Evolutionary conservation across 30 jellyfish, hydroid and myxozoan species (phyloP), one percentile per base, ranked within the genome.

Genomic region (Turritopsis rubra): DNA sequence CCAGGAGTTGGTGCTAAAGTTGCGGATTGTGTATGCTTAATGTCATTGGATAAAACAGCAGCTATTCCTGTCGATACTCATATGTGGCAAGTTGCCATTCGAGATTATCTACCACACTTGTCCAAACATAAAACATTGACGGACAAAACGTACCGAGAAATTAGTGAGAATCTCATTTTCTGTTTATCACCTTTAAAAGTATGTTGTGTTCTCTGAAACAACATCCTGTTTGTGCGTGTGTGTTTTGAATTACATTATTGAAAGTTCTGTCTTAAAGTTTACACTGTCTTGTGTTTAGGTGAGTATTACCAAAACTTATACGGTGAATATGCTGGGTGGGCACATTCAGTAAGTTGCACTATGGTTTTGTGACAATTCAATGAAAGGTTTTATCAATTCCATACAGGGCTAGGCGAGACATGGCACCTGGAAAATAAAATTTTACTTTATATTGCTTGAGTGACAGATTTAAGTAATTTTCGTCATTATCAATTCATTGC

Each of bases 281-380:
- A n/a, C n/a, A n/a, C n/a, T n/a, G n/a, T n/a, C n/a, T n/a, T n/a
- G n/a, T n/a, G n/a, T 85, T 21, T 29, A 91, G 97, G 96, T 81
- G 91, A 91, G 77, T 90, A 80, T 75, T 91, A 86, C 81, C 71
- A 96, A 26, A 80, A 74, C 8, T 90, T 86, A 8, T 91, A 83
- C 83, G 97, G 97, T 0, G 91, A 86, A 31, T 91, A 73, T 91
- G 95, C 97, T 28, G 97, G 97, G 31, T 91, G 97, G 97, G 97
- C 97, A 31, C 97, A 91, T 53, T 91, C 97, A 22, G 97, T 91
- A 80, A 74, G 65, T 30, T 29, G 18, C 0, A 19, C 30, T 18
- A 72, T 20, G 1, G 80, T 72, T 19, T 19, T 19, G 21, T 72
- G 28, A 72, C 80, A 72, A 23, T 72, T 18, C 24, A 17, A 71